Evolutionary conservation across 2,113 vertebrate genomes (phyloP).

Genomic region (Crotalus helleri): DNA sequence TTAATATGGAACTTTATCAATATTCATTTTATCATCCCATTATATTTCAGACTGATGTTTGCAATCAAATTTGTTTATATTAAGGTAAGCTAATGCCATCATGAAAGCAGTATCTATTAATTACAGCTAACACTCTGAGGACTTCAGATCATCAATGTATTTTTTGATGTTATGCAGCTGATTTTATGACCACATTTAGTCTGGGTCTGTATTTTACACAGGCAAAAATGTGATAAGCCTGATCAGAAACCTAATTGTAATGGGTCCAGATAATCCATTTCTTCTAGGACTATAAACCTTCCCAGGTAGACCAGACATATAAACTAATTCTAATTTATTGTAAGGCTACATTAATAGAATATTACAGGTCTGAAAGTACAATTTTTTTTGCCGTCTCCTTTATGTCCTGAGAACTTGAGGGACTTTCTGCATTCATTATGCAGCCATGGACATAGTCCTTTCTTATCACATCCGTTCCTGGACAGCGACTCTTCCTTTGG

Average conservation of each 20-base stretch:
- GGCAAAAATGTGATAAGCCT: slow-evolving; percentile 54
- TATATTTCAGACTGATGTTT: slow-evolving; percentile 71
- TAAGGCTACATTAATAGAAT: neutral
- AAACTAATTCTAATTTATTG: neutral
- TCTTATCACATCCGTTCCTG: neutral
- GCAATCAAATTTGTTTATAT: slow-evolving; percentile 68
- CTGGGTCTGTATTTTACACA: slow-evolving; percentile 50
- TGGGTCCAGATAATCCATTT: neutral
- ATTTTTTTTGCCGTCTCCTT: neutral
- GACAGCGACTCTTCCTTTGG: neutral
- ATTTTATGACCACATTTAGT: slow-evolving; percentile 46
- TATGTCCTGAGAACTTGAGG: neutral
- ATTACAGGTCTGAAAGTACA: neutral
- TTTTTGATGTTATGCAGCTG: slow-evolving; percentile 52
- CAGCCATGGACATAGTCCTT: neutral
- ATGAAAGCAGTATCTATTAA: slow-evolving; percentile 58
- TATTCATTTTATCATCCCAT: slow-evolving; percentile 68
- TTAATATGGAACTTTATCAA: slow-evolving; percentile 64
- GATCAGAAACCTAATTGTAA: neutral
- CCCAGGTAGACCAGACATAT: neutral
- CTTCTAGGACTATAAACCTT: neutral
- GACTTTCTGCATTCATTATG: neutral
- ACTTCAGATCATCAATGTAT: slow-evolving; percentile 44
- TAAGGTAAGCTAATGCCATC: slow-evolving; percentile 62
- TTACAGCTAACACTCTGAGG: slow-evolving; percentile 50